Percentiles rank a stretch among this genome's conserved stretches.
Conservation (phyloP, 2,113 vertebrate species). For the Otolemur garnettii region DNA sequence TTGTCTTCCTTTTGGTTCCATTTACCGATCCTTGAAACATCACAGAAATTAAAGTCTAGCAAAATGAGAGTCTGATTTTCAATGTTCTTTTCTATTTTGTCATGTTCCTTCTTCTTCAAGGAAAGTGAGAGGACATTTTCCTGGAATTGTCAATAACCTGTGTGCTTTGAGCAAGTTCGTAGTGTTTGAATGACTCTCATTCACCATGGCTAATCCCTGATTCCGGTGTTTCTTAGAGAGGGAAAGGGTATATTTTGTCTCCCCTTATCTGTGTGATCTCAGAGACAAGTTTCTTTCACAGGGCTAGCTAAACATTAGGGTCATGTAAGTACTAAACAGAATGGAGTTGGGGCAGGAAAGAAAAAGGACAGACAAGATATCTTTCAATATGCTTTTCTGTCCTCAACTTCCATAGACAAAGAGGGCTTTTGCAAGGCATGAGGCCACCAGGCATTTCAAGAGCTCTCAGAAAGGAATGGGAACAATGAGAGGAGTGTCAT, state of each 20-base stretch:
- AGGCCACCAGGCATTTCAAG: not conserved
- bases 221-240: not conserved
- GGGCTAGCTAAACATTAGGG: not conserved
- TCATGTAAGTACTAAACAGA: not conserved
- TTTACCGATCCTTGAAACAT: slow-evolving; percentile 5
- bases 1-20: not conserved
- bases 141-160: not conserved
- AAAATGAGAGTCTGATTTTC: slow-evolving; percentile 37
- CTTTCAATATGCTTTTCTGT: not conserved
- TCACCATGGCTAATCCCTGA: not conserved
- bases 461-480: not conserved
- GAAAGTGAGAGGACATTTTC: not conserved
- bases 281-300: not conserved
- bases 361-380: not conserved
- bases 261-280: not conserved
- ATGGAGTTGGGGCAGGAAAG: not conserved
- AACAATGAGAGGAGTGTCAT: not conserved
- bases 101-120: not conserved
- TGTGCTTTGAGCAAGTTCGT: not conserved
- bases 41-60: not conserved
- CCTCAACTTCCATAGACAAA: not conserved
- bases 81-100: slow-evolving; percentile 20
- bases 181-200: not conserved
- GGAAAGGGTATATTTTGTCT: not conserved
- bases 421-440: fast-evolving